Percentiles rank a stretch among this genome's conserved stretches.
These are phyloP conservation scores for Ceratosolen fusciceps DNA, from an alignment of 1,140 invertebrate genomes.

Conservation along the genomic window DNA sequence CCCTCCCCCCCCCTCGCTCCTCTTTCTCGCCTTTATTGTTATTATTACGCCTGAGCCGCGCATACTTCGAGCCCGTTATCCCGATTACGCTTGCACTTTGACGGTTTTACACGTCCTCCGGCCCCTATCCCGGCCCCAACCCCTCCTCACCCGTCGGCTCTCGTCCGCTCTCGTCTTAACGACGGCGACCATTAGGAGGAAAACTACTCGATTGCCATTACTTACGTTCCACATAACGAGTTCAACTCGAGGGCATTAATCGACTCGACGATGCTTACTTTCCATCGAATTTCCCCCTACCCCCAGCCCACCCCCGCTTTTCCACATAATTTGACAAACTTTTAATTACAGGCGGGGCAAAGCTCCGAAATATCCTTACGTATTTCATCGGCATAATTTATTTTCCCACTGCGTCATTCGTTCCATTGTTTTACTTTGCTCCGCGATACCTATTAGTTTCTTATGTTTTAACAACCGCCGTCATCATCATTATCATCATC, in stretches of 20 bases:
- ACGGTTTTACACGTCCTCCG: constrained; percentile 39
- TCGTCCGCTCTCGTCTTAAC: neutral
- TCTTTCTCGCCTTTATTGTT: neutral
- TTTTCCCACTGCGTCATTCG: neutral
- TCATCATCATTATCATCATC: too few relatives aligned
- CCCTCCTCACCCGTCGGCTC: neutral
- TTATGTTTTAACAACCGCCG: neutral
- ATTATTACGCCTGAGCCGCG: too few relatives aligned
- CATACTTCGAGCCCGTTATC: too few relatives aligned
- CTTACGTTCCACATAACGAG: neutral
- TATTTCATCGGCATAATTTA: neutral
- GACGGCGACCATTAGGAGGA: too few relatives aligned
- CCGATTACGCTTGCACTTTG: constrained; percentile 14
- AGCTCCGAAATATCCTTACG: neutral
- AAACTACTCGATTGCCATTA: neutral
- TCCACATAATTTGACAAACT: too few relatives aligned
- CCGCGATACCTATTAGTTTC: neutral
- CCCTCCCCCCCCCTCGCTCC: neutral
- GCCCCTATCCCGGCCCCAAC: neutral
- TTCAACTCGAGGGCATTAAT: too few relatives aligned
- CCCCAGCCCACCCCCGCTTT: neutral
- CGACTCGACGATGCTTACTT: neutral
- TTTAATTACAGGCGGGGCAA: neutral
- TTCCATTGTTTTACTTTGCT: neutral
- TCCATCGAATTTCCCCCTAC: neutral